Percentiles rank a stretch among this genome's conserved stretches.
phyloP scores from a whole-genome alignment of 2,113 vertebrate genomes.

The Calyptommatus sinebrachiatus region DNA sequence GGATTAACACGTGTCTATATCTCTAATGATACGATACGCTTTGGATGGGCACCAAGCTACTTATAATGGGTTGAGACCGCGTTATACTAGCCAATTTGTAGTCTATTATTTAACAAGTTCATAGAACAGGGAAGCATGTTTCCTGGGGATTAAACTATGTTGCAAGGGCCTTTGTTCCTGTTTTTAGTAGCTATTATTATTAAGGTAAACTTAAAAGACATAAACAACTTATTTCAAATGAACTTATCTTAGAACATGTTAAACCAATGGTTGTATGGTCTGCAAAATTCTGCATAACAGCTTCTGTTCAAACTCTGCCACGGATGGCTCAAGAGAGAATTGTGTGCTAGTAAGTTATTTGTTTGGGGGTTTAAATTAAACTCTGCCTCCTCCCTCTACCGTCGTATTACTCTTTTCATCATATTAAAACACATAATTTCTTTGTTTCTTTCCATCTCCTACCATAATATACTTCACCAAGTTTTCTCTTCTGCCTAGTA shows the following conservation, averaged over 20 bases:
- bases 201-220: not conserved
- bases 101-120: too few relatives aligned
- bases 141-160: not conserved
- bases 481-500: not conserved
- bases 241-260: not conserved
- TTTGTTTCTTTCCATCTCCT: not conserved
- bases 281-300: not conserved
- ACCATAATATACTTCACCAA: not conserved
- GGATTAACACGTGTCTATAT: too few relatives aligned
- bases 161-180: not conserved
- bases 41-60: too few relatives aligned
- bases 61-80: too few relatives aligned
- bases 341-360: not conserved
- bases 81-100: too few relatives aligned
- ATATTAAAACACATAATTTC: not conserved
- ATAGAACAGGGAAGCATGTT: not conserved
- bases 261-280: not conserved
- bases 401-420: not conserved
- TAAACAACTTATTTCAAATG: not conserved
- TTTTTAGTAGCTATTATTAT: not conserved
- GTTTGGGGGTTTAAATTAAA: not conserved
- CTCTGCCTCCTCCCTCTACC: not conserved
- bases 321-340: not conserved
- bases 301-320: not conserved
- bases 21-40: too few relatives aligned